Conservation (phyloP, 2,888 invertebrate genomes). For the Agrochola macilenta region DNA sequence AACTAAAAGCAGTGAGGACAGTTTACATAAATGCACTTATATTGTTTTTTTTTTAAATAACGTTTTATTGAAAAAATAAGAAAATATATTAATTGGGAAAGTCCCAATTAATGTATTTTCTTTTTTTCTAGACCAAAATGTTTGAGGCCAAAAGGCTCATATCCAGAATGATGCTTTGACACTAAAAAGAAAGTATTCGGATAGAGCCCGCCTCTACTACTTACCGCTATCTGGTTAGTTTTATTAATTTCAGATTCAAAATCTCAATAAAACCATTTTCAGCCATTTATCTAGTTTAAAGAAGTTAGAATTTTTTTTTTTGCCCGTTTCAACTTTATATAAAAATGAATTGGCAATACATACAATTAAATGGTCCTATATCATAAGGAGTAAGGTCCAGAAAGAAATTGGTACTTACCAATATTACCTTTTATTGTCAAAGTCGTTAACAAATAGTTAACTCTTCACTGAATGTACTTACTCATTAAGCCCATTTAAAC, state of each 20-base stretch:
- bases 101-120: too few relatives aligned
- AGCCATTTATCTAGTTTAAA: not conserved
- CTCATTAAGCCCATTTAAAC: constrained; percentile 12
- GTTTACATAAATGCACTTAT: not conserved
- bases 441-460: not conserved
- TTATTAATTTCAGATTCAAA: not conserved
- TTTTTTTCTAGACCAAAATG: too few relatives aligned
- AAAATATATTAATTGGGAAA: not conserved
- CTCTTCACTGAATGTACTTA: not conserved
- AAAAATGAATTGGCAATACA: not conserved
- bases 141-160: too few relatives aligned
- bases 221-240: not conserved
- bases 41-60: not conserved
- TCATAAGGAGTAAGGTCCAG: not conserved
- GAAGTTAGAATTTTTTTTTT: not conserved
- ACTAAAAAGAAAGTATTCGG: too few relatives aligned
- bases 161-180: too few relatives aligned
- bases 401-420: not conserved
- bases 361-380: not conserved
- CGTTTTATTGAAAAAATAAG: not conserved
- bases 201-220: not conserved
- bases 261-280: too few relatives aligned
- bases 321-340: not conserved
- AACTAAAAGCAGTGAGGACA: not conserved
- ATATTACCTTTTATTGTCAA: not conserved